phyloP scores from a whole-genome alignment of 2,113 vertebrate genomes.

The Gambusia holbrooki region DNA sequence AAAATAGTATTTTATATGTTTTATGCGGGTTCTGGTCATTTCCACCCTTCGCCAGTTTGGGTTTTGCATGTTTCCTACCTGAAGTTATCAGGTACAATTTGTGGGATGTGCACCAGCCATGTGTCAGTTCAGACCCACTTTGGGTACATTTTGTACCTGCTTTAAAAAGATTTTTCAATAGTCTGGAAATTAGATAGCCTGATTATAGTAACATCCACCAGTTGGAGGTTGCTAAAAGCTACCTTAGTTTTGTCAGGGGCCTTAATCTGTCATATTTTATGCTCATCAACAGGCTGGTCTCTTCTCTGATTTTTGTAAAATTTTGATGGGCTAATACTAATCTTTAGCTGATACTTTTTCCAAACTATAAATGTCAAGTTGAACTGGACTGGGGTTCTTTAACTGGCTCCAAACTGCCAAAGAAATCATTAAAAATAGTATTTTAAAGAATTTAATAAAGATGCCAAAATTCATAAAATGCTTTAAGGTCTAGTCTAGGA shows the following conservation, averaged over 20 bases:
- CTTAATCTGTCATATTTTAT: neutral
- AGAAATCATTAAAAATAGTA: neutral
- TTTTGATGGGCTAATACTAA: neutral
- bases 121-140: no score
- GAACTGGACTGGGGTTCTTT: neutral
- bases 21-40: neutral
- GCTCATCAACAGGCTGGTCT: neutral
- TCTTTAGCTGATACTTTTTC: neutral
- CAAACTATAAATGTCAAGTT: neutral
- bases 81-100: no score
- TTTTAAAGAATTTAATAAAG: neutral
- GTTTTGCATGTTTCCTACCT: neutral
- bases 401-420: no score
- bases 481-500: neutral
- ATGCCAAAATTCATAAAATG: neutral
- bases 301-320: neutral
- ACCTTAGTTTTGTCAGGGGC: neutral
- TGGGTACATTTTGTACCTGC: neutral
- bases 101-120: no score
- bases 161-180: no score
- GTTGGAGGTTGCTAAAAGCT: neutral
- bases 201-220: neutral
- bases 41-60: neutral
- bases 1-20: neutral
- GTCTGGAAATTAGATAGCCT: neutral